These are phyloP conservation scores for Pardalotus punctatus DNA, from an alignment of 2,113 vertebrate genomes.

Conservation along the genomic window DNA sequence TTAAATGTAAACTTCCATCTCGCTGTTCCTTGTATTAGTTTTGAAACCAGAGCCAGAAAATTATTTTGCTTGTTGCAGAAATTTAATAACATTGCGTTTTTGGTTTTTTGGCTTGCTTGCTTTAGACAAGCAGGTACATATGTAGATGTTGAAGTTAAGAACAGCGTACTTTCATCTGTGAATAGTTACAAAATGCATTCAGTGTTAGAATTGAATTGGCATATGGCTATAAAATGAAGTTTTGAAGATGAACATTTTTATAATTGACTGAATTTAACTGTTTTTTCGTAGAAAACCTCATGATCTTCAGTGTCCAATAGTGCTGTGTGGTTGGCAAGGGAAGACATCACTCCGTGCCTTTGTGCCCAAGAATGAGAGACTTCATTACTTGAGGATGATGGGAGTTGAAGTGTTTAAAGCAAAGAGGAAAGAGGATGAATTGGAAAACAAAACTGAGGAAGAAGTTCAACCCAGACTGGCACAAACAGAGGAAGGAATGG, in stretches of 20 bases:
- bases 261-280: background rate
- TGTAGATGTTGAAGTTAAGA: background rate
- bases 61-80: background rate
- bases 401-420: constrained; percentile 89
- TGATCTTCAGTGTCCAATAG: constrained; percentile 89
- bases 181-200: background rate
- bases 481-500: constrained; percentile 24
- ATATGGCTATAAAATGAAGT: background rate
- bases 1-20: background rate
- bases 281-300: constrained; percentile 73
- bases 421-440: constrained; percentile 64
- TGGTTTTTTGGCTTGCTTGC: background rate
- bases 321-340: constrained; percentile 95
- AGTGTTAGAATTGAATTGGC: background rate
- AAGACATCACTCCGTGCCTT: constrained; percentile 95
- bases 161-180: background rate
- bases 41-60: background rate
- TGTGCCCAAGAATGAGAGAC: constrained; percentile 91
- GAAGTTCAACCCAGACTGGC: background rate
- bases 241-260: background rate
- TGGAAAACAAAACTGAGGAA: background rate
- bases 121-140: background rate
- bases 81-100: background rate
- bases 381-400: constrained; percentile 96
- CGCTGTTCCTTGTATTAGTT: background rate